A percentile compares a stretch with the other conserved stretches of the same genome.
phyloP scores from a whole-genome alignment of 2,113 vertebrate genomes.

The Dasyprocta punctata region DNA sequence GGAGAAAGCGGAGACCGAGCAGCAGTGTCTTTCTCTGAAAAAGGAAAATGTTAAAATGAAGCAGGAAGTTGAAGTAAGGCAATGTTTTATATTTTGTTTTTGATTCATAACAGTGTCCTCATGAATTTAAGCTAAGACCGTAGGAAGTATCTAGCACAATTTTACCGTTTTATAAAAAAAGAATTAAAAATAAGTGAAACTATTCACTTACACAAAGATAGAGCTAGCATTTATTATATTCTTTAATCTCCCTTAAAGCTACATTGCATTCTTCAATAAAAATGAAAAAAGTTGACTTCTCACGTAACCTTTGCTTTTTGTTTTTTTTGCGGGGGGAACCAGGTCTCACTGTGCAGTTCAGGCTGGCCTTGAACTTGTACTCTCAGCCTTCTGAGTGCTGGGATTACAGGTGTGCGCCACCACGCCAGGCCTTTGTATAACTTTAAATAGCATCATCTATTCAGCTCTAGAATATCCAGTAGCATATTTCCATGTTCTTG shows the following conservation, averaged over 20 bases:
- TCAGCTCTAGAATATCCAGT: not conserved
- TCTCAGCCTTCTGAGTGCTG: too few species aligned
- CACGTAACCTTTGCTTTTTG: too few species aligned
- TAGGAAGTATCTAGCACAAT: slow-evolving; percentile 32
- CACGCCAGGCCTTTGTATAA: not conserved
- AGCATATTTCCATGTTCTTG: not conserved
- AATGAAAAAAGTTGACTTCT: not conserved
- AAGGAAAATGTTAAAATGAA: slow-evolving; percentile 91
- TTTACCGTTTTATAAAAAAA: not conserved
- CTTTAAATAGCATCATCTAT: not conserved
- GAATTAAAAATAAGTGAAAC: slow-evolving; percentile 13
- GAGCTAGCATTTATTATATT: not conserved
- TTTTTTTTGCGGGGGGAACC: too few species aligned
- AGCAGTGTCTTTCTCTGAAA: slow-evolving; percentile 89
- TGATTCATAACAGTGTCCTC: not conserved
- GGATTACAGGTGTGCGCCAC: too few species aligned
- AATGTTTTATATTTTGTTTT: not conserved
- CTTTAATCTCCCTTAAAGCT: slow-evolving; percentile 30
- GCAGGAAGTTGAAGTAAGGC: slow-evolving; percentile 90
- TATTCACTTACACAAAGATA: not conserved
- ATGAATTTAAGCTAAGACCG: slow-evolving; percentile 11
- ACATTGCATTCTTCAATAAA: slow-evolving; percentile 15
- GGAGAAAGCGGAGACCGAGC: slow-evolving; percentile 97
- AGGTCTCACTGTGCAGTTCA: too few species aligned
- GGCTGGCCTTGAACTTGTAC: too few species aligned